Evolutionary conservation across 2,888 invertebrate genomes (phyloP).

Genomic region (Heliconius sara): DNA sequence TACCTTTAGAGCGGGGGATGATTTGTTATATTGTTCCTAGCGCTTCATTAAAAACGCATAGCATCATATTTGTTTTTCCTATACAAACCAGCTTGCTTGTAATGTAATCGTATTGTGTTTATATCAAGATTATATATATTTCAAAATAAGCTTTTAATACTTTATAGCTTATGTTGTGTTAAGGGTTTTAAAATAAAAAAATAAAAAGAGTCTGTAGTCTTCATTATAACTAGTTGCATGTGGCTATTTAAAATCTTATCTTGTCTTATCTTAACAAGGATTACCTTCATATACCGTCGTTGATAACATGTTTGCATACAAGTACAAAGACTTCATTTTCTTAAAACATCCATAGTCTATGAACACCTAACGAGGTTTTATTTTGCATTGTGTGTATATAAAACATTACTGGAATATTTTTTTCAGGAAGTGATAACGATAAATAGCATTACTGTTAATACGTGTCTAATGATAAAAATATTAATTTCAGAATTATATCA

Average conservation of each 20-base stretch:
- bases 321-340: slow-evolving; percentile 37
- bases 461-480: not conserved
- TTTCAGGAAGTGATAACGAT: not conserved
- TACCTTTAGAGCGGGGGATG: slow-evolving; percentile 54
- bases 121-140: not conserved
- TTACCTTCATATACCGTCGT: slow-evolving; percentile 32
- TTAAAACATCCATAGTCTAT: not conserved
- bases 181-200: not conserved
- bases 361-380: not conserved
- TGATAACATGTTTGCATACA: slow-evolving; percentile 27
- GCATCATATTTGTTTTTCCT: not conserved
- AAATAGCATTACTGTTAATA: not conserved
- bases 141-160: not conserved
- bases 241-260: slow-evolving; percentile 29
- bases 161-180: not conserved
- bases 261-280: slow-evolving; percentile 37
- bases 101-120: not conserved
- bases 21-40: slow-evolving; percentile 61
- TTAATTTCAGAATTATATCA: not conserved
- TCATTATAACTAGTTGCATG: slow-evolving; percentile 28
- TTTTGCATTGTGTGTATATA: not conserved
- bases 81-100: not conserved
- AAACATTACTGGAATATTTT: not conserved
- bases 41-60: slow-evolving; percentile 38
- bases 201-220: not conserved